phyloP scores from a whole-genome alignment of 2,888 invertebrate species.

The Eugnorisma glareosa region DNA sequence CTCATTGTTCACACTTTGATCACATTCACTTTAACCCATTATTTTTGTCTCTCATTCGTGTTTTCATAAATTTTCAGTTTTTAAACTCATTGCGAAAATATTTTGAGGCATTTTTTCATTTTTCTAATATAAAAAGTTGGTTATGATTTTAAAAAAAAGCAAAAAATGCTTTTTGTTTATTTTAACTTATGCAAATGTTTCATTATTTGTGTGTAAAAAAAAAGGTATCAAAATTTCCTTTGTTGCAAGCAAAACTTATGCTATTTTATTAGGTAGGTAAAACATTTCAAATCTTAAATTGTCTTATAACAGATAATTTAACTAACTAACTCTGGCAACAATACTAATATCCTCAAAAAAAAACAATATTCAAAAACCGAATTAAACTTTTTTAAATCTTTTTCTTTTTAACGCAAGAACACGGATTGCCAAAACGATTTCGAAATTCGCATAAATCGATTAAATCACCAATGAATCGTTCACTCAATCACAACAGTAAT shows the following conservation, averaged over 20 bases:
- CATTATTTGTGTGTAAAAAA: not conserved
- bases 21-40: conserved; percentile 57
- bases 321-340: not conserved
- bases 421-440: conserved; percentile 30
- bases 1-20: conserved; percentile 42
- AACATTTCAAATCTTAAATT: not conserved
- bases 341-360: not conserved
- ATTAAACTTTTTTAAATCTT: not conserved
- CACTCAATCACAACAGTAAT: conserved; percentile 52
- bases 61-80: conserved; percentile 1
- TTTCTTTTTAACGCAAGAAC: conserved; percentile 16
- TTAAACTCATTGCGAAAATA: not conserved
- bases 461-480: conserved; percentile 40
- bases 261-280: not conserved
- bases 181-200: too few relatives aligned
- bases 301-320: not conserved
- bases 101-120: not conserved
- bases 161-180: not conserved
- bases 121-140: not conserved
- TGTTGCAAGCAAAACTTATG: not conserved
- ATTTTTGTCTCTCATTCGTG: conserved; percentile 40
- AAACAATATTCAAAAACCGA: not conserved
- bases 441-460: conserved; percentile 31
- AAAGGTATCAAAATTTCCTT: not conserved
- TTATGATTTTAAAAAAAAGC: not conserved